Evolutionary conservation across 2,888 invertebrate genomes (phyloP), one percentile per base, ranked within the genome.

Genomic region (Drosophila robusta): DNA sequence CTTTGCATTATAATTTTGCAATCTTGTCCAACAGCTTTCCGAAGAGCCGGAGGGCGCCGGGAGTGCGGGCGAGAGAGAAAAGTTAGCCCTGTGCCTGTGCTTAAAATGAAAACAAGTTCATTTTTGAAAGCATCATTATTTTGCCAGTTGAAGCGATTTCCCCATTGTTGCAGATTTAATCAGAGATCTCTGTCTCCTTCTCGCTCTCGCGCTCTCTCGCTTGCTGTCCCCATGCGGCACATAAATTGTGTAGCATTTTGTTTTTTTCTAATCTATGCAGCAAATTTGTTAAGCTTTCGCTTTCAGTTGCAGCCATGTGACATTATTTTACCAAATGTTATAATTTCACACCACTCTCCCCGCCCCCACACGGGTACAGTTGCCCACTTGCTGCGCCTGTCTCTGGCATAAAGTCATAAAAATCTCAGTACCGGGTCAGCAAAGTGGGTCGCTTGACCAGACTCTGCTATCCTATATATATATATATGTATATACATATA

Each of bases 21-120:
- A 90, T 89, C 89, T 90, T 89, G 87, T 86, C 89, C 80, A 83
- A 80, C 80, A 80, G 75, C 76, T 79, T 70, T 29, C 29, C 8
- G 8, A 75, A 74, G 71, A 74, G 73, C 11, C 16, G 7, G 8
- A 39, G 11, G 16, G 4, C n/a, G 39, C 12, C 12, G 24, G 4
- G 12, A 68, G 81, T 82, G 11, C 5, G 22, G 1, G 3, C 24
- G 49, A 24, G 29, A 8, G 34, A 11, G 36, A 50, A 70, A 75
- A 75, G 55, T 70, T 74, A 26, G 42, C 55, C 54, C 51, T 12
- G 16, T 22, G 49, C 24, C 52, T 58, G 49, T 46, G 46, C 38
- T 44, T 14, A 38, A 49, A 52, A 67, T 64, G 64, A 65, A 78
- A 74, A 70, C 86, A 82, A 83, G 88, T 82, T 83, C 71, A 82